Evolutionary conservation across 2,113 vertebrate species (phyloP).

Genomic region (Gopherus evgoodei): DNA sequence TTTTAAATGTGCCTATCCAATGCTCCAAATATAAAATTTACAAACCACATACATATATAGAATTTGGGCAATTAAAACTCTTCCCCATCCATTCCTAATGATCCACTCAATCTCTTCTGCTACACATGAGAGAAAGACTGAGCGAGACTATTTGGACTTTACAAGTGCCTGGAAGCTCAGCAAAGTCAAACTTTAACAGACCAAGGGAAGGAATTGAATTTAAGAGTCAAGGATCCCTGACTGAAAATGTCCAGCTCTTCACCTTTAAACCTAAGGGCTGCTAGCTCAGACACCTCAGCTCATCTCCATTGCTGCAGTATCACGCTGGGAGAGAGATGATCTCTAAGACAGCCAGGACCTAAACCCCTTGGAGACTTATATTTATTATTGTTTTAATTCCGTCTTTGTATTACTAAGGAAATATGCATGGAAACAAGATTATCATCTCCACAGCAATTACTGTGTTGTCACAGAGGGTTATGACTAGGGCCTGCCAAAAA

Average conservation of each 20-base stretch:
- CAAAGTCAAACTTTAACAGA: not conserved
- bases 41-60: not conserved
- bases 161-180: not conserved
- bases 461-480: not conserved
- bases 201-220: not conserved
- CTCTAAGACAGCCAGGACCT: not conserved
- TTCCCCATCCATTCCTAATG: not conserved
- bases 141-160: not conserved
- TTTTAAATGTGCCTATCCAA: not conserved
- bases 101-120: not conserved
- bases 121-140: not conserved
- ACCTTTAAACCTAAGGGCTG: not conserved
- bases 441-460: conserved; percentile 22
- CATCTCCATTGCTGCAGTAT: not conserved
- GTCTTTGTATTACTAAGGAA: not conserved
- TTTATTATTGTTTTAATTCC: not conserved
- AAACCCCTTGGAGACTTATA: not conserved
- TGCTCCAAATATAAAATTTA: not conserved
- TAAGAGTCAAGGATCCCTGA: not conserved
- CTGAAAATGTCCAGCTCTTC: not conserved
- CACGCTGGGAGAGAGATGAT: not conserved
- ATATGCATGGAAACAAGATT: not conserved
- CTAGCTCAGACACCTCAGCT: not conserved
- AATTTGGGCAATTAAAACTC: not conserved
- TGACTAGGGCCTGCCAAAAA: conserved; percentile 20